These are phyloP conservation scores for Fragum whitleyi DNA, from an alignment of 2,888 invertebrate genomes.

Conservation along the genomic window DNA sequence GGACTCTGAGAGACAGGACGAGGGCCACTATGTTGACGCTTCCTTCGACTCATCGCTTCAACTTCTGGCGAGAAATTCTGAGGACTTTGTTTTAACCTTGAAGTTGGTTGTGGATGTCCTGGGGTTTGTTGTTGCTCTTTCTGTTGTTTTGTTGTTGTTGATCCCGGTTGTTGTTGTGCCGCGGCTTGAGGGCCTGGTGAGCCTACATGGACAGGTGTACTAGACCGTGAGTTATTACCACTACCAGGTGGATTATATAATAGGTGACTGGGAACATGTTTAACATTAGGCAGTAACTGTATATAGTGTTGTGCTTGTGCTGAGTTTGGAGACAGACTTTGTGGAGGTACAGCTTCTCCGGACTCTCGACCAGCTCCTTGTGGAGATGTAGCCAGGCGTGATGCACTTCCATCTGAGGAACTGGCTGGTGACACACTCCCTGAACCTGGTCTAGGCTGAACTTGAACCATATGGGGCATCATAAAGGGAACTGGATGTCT, in stretches of 20 bases:
- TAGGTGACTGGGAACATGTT: slow-evolving; percentile 78
- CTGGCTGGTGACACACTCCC: slow-evolving; percentile 60
- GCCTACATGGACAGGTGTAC: slow-evolving; percentile 65
- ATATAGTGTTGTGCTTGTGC: slow-evolving; percentile 65
- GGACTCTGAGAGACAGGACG: slow-evolving; percentile 64
- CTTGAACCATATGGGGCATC: slow-evolving; percentile 50
- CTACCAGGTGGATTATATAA: slow-evolving; percentile 63
- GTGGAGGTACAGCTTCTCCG: slow-evolving; percentile 23
- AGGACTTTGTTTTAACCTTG: slow-evolving; percentile 49
- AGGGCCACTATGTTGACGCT: slow-evolving; percentile 62
- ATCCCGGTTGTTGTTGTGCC: not conserved
- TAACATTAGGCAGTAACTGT: slow-evolving; percentile 81
- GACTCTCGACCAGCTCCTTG: slow-evolving; percentile 31
- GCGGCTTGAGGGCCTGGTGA: slow-evolving; percentile 58
- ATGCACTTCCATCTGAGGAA: slow-evolving; percentile 50
- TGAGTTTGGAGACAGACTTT: slow-evolving; percentile 64
- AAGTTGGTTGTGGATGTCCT: slow-evolving; percentile 21
- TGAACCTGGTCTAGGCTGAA: slow-evolving; percentile 60
- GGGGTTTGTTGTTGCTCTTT: not conserved
- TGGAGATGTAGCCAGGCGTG: slow-evolving; percentile 53
- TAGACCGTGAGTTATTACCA: slow-evolving; percentile 66
- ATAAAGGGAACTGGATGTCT: slow-evolving; percentile 44
- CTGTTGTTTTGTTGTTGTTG: not conserved
- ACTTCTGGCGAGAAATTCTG: slow-evolving; percentile 47
- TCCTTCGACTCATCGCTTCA: slow-evolving; percentile 46